Conservation (phyloP, 2,888 invertebrate genomes). For the Sesia apiformis region DNA sequence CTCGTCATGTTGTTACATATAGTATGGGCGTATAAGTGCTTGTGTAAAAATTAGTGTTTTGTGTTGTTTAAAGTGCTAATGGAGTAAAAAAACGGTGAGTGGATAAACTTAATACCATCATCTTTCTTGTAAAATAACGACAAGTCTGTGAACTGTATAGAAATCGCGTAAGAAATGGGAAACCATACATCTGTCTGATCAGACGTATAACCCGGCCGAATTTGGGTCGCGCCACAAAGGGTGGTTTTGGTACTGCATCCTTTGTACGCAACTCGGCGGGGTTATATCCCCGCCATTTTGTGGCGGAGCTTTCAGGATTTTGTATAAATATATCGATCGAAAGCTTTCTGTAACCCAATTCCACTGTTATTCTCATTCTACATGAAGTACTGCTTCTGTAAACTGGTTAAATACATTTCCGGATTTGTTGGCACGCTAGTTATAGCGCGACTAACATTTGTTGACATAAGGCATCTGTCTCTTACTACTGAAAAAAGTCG, state of each 20-base stretch:
- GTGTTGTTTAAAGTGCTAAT: conserved; percentile 59
- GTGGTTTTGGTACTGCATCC: conserved; percentile 36
- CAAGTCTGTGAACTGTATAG: conserved; percentile 35
- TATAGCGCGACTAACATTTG: conserved; percentile 27
- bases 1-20: conserved; percentile 70
- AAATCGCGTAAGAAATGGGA: conserved; percentile 49
- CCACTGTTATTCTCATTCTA: conserved; percentile 26
- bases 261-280: conserved; percentile 27
- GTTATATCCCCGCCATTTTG: conserved; percentile 69
- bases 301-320: conserved; percentile 65
- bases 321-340: conserved; percentile 66
- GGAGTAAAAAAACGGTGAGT: conserved; percentile 60
- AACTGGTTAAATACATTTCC: conserved; percentile 11
- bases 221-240: conserved; percentile 40
- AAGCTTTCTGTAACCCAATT: conserved; percentile 58
- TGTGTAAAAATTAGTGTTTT: conserved; percentile 69
- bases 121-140: conserved; percentile 20
- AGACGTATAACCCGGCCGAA: conserved; percentile 58
- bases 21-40: conserved; percentile 72
- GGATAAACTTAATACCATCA: conserved; percentile 24
- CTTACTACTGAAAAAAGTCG: conserved; percentile 12
- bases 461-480: conserved; percentile 33
- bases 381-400: conserved; percentile 18
- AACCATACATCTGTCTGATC: conserved; percentile 65
- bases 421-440: conserved; percentile 7